phyloP scores from a whole-genome alignment of 1,140 invertebrate species.

The Atta texana region DNA sequence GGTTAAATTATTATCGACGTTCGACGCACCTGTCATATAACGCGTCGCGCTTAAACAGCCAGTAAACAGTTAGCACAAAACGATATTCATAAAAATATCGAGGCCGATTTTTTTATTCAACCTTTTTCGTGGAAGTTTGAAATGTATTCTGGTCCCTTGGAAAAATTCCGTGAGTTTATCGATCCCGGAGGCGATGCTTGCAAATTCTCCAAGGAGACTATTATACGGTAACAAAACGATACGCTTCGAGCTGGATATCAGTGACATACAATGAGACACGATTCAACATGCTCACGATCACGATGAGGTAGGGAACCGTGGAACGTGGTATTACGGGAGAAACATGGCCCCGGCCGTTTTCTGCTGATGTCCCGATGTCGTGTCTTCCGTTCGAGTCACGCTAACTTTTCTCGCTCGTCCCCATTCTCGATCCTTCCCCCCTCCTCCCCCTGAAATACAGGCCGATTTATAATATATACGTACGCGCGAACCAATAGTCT shows the following conservation, averaged over 20 bases:
- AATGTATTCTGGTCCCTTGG: no score
- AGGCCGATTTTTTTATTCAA: background rate
- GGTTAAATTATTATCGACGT: conserved; percentile 40
- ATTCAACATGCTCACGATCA: conserved; percentile 52
- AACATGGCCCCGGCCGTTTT: conserved; percentile 70
- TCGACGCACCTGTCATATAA: conserved; percentile 24
- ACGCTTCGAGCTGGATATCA: conserved; percentile 47
- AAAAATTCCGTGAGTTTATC: conserved; percentile 56
- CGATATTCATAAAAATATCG: background rate
- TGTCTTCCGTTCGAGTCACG: conserved; percentile 53
- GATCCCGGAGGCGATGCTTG: conserved; percentile 38
- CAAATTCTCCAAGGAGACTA: conserved; percentile 62
- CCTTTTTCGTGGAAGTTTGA: no score
- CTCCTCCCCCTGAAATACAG: background rate
- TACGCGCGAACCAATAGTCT: conserved; percentile 14
- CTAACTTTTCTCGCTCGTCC: no score
- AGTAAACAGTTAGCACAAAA: background rate
- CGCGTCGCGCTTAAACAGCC: background rate
- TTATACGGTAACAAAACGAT: conserved; percentile 63
- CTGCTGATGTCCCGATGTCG: conserved; percentile 79
- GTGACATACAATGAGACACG: conserved; percentile 49
- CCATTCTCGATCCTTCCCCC: background rate
- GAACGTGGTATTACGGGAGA: conserved; percentile 74
- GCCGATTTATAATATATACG: conserved; percentile 34
- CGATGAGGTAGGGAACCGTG: conserved; percentile 52